Base-by-base conservation (phyloP, 2,797 vertebrate species). In the Diglossa cyanea region DNA sequence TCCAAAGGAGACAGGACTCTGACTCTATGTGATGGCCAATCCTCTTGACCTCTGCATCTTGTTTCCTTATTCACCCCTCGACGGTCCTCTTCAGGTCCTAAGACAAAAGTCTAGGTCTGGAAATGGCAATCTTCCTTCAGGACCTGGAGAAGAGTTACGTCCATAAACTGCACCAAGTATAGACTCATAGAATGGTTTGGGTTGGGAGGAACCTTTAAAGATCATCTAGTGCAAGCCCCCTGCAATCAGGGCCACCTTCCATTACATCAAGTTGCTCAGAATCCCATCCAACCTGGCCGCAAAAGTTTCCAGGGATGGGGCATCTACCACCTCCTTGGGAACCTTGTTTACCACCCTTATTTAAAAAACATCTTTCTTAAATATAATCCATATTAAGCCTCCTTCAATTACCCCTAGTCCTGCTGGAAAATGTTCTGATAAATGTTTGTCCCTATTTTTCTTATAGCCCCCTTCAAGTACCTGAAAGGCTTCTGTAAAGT, bases 41-140 rank as follows among this genome's bases (percentile, higher is more conserved):
- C 14, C 58, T n/a, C 30, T 48, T 17, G 17, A 2, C 2, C n/a
- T 17, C 13, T 50, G 28, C 1, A 6, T 86, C 37, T 62, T 48
- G 11, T n/a, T 74, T 44, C 66, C 30, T 60, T 66, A 31, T 15
- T 60, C 8, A 44, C 0, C 2, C 12, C 12, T 0, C 0, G 0
- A 5, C 25, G 20, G 9, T 67, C 11, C 9, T 72, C 58, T 85
- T 47, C 2, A 2, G 9, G 13, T 61, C 20, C 25, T 60, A 71
- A 90, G 10, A 20, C 44, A 67, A 37, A 86, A 67, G 26, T 11
- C 8, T 35, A 11, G 24, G 21, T 23, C 23, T 54, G 55, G 44
- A 11, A 44, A 16, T 11, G 21, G 14, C 7, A 42, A 26, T 17
- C 39, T 65, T 88, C 37, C 24, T 65, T 26, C 13, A 50, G 57